phyloP scores from a whole-genome alignment of 2,888 invertebrate species.

The Leucania comma region DNA sequence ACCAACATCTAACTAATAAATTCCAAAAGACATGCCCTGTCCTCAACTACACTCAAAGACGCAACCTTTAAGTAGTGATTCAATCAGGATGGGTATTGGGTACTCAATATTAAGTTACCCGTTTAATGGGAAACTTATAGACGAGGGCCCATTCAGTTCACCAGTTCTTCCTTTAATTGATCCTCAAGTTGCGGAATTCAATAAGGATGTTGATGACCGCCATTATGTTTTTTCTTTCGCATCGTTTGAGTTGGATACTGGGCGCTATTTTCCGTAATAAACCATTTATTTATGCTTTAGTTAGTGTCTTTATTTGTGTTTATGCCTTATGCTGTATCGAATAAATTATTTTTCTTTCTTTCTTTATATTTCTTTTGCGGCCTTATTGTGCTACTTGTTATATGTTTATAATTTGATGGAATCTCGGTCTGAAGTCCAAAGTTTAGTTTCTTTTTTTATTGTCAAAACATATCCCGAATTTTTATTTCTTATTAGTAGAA shows the following conservation, averaged over 20 bases:
- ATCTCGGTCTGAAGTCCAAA: not conserved
- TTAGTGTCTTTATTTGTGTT: not conserved
- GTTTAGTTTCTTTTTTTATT: no score
- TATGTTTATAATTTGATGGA: not conserved
- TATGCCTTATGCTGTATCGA: no score
- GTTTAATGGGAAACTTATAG: constrained; percentile 42
- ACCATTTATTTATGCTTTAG: not conserved
- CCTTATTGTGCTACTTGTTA: not conserved
- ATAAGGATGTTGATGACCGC: constrained; percentile 26
- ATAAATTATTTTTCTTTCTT: no score
- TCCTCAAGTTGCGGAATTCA: constrained; percentile 32
- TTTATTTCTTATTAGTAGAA: no score
- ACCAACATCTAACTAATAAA: not conserved
- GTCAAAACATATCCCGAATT: no score
- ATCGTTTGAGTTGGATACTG: not conserved
- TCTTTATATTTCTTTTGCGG: not conserved
- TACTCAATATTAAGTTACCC: constrained; percentile 49
- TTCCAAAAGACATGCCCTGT: not conserved
- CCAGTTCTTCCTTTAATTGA: constrained; percentile 39
- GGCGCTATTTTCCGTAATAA: not conserved
- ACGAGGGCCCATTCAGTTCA: constrained; percentile 34
- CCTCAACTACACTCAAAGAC: constrained; percentile 27
- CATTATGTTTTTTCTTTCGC: constrained; percentile 32
- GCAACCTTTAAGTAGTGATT: constrained; percentile 26
- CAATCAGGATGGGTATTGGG: constrained; percentile 32